phyloP scores from a whole-genome alignment of 2,797 vertebrate genomes.

The Chaetodon trifasciatus region DNA sequence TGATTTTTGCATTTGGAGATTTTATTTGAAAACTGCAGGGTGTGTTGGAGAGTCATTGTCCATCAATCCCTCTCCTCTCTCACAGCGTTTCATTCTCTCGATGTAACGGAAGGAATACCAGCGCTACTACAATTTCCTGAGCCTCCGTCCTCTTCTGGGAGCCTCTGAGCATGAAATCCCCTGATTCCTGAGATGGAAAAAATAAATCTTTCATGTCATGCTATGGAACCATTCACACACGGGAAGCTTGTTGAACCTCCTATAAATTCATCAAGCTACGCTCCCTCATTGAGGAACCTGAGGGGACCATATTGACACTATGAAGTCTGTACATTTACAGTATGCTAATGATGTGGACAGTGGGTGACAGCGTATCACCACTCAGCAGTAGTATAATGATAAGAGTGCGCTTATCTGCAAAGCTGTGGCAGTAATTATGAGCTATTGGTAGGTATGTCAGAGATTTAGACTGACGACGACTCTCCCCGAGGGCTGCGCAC shows the following conservation, averaged over 20 bases:
- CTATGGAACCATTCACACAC: slow-evolving; percentile 33
- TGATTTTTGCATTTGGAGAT: background rate
- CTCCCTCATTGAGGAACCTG: slow-evolving; percentile 12
- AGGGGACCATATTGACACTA: background rate
- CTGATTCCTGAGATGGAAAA: slow-evolving; percentile 46
- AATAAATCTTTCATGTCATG: slow-evolving; percentile 58
- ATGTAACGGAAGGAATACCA: slow-evolving; percentile 53
- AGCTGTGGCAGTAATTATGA: slow-evolving; percentile 61
- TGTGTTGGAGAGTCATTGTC: background rate
- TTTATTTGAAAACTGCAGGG: background rate
- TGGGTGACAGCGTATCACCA: background rate
- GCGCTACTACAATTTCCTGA: slow-evolving; percentile 43
- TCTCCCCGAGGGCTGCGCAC: slow-evolving; percentile 41
- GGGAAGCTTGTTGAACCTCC: slow-evolving; percentile 14
- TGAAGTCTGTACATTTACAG: slow-evolving; percentile 4
- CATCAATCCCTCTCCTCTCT: background rate
- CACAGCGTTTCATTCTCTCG: slow-evolving; percentile 8
- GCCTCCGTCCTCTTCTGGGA: slow-evolving; percentile 33
- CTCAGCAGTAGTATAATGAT: slow-evolving; percentile 18
- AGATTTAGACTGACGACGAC: slow-evolving; percentile 43
- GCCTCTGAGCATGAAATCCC: slow-evolving; percentile 54
- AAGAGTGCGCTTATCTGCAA: slow-evolving; percentile 31
- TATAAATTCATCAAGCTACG: slow-evolving; percentile 21
- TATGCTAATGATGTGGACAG: slow-evolving; percentile 18
- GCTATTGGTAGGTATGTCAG: slow-evolving; percentile 59